Evolutionary conservation across 1,140 invertebrate species (phyloP), one percentile per base, ranked within the genome.

Genomic region (Venturia canescens): DNA sequence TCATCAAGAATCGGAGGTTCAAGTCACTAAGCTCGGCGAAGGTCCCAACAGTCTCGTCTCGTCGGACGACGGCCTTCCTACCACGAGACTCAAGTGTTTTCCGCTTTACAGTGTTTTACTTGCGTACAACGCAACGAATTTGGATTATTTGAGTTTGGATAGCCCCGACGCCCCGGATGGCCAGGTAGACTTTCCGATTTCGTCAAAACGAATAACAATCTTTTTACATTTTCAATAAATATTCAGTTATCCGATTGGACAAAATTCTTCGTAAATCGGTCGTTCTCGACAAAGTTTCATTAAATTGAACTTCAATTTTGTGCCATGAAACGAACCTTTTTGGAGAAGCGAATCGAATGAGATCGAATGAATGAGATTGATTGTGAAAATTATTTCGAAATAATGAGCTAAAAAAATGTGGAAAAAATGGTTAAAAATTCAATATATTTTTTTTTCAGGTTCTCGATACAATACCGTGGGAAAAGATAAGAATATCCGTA

Each of bases 71-170:
- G 92, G 92, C 71, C 87, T 91, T 74, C 90, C 92, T 18, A 91
- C 93, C 16, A 93, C 95, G 60, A 93, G 95, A 83, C 95, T 97
- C 71, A 95, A 96, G 88, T 97, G 96, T 90, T 97, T 97, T 89
- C 96, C 97, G 83, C 92, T 98, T 72, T 96, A 95, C 87, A 96
- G 96, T 23, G 92, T 97, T 77, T 91, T 97, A 86, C 91, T 96
- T 79, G 96, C 96, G 44, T 94, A 96, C 82, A 95, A 96, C 86
- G 93, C 94, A 57, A 94, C 94, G 18, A 91, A 90, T 34, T 92
- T 96, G 60, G 94, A 97, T 92, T 95, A 96, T 87, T 91, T 97
- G 77, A 94, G 94, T 87, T 92, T 97, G 78, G 95, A 95, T 57
- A 90, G 90, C 63, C 86, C 89, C 11, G 91, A 91, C 67, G 84